Evolutionary conservation across 1,140 invertebrate genomes (phyloP).

Genomic region (Homarus americanus): DNA sequence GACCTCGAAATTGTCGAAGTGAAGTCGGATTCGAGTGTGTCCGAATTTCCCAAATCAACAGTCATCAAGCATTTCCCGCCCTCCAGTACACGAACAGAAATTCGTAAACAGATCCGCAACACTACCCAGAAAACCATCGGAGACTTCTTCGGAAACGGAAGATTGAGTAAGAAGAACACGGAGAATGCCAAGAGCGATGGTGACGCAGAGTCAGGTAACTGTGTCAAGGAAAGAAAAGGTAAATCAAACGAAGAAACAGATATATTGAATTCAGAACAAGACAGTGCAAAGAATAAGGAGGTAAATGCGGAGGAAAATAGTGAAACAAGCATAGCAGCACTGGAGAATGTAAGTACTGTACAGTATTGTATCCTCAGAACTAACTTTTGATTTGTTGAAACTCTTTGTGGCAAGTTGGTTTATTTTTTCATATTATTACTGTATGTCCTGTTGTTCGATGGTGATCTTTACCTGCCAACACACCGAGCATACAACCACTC

Average conservation of each 20-base stretch:
- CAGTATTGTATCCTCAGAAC: too few species aligned
- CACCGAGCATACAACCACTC: too few species aligned
- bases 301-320: neutral
- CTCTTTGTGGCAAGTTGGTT: too few species aligned
- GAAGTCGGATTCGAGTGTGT: neutral
- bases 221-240: too few species aligned
- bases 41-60: neutral
- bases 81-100: constrained; percentile 1
- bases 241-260: neutral
- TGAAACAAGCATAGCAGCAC: constrained; percentile 5
- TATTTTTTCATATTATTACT: too few species aligned
- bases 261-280: neutral
- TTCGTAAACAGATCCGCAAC: neutral
- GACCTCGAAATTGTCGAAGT: neutral
- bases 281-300: neutral
- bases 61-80: neutral
- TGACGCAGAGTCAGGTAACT: neutral
- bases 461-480: too few species aligned
- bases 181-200: neutral
- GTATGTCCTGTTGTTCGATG: too few species aligned
- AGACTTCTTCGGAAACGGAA: neutral
- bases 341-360: neutral
- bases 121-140: neutral
- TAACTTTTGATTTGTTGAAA: too few species aligned
- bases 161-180: neutral